Percentiles rank a stretch among this genome's conserved stretches.
phyloP scores from a whole-genome alignment of 2,888 invertebrate genomes.

The Cheilosia urbana region DNA sequence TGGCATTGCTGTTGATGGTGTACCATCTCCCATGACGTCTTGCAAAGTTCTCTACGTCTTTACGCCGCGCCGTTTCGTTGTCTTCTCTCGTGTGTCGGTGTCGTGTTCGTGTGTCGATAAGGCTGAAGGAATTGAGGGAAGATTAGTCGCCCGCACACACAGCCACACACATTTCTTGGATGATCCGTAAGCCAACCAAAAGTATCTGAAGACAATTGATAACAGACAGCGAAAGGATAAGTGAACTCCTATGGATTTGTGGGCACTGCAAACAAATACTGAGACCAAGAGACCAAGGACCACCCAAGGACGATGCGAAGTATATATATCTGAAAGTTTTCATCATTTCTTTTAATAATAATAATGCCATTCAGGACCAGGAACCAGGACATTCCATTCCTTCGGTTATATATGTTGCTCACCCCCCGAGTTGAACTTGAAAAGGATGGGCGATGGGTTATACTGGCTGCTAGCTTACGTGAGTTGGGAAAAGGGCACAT shows the following conservation, averaged over 20 bases:
- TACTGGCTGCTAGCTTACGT: background rate
- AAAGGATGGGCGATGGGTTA: background rate
- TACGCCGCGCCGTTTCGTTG: background rate
- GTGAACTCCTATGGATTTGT: slow-evolving; percentile 67
- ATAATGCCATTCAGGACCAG: slow-evolving; percentile 63
- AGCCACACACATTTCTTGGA: slow-evolving; percentile 1
- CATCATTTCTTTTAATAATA: slow-evolving; percentile 70
- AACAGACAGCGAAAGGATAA: slow-evolving; percentile 69
- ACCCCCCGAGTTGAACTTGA: slow-evolving; percentile 4
- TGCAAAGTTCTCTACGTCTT: slow-evolving; percentile 1
- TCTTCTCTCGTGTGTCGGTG: slow-evolving; percentile 33
- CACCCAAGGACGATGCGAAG: slow-evolving; percentile 35
- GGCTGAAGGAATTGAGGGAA: slow-evolving; percentile 40
- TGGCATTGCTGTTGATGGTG: background rate
- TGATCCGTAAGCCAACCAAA: slow-evolving; percentile 67
- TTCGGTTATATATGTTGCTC: background rate
- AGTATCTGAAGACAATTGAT: slow-evolving; percentile 75
- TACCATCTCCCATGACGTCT: background rate
- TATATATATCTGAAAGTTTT: slow-evolving; percentile 38
- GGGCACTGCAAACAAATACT: slow-evolving; percentile 27
- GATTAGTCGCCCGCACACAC: slow-evolving; percentile 46
- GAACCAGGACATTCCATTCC: slow-evolving; percentile 55
- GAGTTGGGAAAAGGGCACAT: slow-evolving; percentile 35
- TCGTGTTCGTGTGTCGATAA: slow-evolving; percentile 47
- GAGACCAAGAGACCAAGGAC: background rate